These are phyloP conservation scores for Rhorus exstirpatorius DNA, from an alignment of 2,888 invertebrate species.

Conservation along the genomic window DNA sequence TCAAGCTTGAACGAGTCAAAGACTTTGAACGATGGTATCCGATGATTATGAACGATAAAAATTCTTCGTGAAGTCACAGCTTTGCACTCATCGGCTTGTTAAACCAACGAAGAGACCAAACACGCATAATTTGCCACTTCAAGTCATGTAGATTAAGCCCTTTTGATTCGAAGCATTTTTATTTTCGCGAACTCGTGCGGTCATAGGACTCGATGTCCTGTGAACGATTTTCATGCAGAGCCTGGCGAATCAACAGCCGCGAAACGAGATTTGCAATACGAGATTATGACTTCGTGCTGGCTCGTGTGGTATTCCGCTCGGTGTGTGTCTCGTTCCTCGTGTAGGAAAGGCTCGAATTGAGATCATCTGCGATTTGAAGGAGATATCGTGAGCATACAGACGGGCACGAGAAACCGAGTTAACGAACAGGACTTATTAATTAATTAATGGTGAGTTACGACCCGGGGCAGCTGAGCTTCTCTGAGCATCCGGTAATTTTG, in stretches of 20 bases:
- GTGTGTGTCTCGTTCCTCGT: conserved; percentile 22
- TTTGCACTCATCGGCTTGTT: background rate
- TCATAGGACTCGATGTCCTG: conserved; percentile 29
- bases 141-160: background rate
- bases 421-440: conserved; percentile 76
- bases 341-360: background rate
- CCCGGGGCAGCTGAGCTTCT: conserved; percentile 69
- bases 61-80: conserved; percentile 10
- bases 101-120: conserved; percentile 1
- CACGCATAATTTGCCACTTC: background rate
- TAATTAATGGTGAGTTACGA: conserved; percentile 80
- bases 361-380: conserved; percentile 22
- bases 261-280: conserved; percentile 69
- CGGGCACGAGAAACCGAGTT: conserved; percentile 57
- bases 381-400: conserved; percentile 16
- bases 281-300: conserved; percentile 49
- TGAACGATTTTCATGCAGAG: conserved; percentile 58
- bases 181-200: conserved; percentile 7
- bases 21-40: background rate
- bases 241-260: conserved; percentile 52
- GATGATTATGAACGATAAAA: background rate
- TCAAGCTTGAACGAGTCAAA: background rate
- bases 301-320: conserved; percentile 3
- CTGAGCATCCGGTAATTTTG: conserved; percentile 73
- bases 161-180: background rate